These are phyloP conservation scores for Lycophotia porphyrea DNA, from an alignment of 2,888 invertebrate genomes.

Conservation along the genomic window DNA sequence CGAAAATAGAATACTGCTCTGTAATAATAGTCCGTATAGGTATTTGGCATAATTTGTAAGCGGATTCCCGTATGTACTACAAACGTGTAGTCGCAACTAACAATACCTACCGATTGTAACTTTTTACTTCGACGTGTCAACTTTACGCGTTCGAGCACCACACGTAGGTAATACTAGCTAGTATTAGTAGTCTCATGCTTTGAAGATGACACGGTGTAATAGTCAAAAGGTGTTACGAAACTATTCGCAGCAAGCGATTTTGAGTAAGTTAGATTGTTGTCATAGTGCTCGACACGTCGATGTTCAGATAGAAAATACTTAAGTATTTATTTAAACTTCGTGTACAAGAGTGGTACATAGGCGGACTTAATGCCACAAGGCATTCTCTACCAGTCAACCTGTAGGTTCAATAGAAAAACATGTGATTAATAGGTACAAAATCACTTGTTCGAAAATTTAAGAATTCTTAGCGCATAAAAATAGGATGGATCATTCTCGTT, in stretches of 20 bases:
- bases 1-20: background rate
- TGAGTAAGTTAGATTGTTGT: background rate
- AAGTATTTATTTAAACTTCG: too few relatives aligned
- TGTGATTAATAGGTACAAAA: too few relatives aligned
- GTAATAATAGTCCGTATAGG: background rate
- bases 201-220: background rate
- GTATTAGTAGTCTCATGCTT: constrained; percentile 11
- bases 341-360: too few relatives aligned
- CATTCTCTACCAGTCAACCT: too few relatives aligned
- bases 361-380: too few relatives aligned
- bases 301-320: background rate
- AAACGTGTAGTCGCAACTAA: background rate
- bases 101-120: constrained; percentile 4
- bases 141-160: constrained; percentile 1
- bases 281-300: background rate
- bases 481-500: too few relatives aligned
- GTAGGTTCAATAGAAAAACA: too few relatives aligned
- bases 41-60: constrained; percentile 7
- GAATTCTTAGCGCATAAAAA: too few relatives aligned
- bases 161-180: background rate
- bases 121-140: constrained; percentile 15
- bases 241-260: background rate
- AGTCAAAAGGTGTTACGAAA: background rate
- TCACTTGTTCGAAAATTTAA: too few relatives aligned
- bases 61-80: background rate